Conservation (phyloP, 92 coral and sea anemone genomes). For the Epizoanthus rinbou region DNA sequence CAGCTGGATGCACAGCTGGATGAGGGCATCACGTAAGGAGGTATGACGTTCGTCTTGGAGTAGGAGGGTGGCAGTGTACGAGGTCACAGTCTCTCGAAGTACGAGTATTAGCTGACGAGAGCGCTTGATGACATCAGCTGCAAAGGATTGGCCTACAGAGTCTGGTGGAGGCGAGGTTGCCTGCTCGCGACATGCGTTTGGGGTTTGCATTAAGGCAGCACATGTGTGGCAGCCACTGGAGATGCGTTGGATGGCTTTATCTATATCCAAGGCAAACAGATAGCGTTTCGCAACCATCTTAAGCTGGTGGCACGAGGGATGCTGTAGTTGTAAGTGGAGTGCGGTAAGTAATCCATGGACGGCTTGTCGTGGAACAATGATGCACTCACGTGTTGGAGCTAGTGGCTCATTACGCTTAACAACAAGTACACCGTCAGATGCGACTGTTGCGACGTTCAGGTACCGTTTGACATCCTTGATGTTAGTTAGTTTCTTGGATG, state of each 20-base stretch:
- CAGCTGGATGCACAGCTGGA: conserved; percentile 18
- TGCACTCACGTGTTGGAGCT: conserved; percentile 2
- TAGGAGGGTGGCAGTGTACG: neutral
- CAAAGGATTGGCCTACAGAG: no score
- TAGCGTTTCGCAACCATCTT: conserved; percentile 15
- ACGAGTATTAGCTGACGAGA: no score
- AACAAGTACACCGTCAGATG: conserved; percentile 15
- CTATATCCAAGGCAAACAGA: conserved; percentile 14
- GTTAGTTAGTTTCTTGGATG: neutral
- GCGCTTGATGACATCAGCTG: no score
- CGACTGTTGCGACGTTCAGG: conserved; percentile 23
- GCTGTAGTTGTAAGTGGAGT: neutral
- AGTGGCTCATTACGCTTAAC: conserved; percentile 22
- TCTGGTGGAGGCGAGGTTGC: no score
- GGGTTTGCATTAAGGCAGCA: no score
- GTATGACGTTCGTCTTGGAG: conserved; percentile 24
- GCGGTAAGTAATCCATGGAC: conserved; percentile 23
- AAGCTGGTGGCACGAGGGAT: conserved; percentile 1
- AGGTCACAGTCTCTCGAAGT: no score
- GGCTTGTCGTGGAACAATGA: conserved; percentile 15
- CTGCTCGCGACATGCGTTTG: no score
- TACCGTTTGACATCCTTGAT: neutral
- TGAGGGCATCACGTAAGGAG: conserved; percentile 26
- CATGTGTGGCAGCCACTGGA: neutral
- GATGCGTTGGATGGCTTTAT: conserved; percentile 12